phyloP scores from a whole-genome alignment of 1,140 invertebrate species.

The Lerema accius region DNA sequence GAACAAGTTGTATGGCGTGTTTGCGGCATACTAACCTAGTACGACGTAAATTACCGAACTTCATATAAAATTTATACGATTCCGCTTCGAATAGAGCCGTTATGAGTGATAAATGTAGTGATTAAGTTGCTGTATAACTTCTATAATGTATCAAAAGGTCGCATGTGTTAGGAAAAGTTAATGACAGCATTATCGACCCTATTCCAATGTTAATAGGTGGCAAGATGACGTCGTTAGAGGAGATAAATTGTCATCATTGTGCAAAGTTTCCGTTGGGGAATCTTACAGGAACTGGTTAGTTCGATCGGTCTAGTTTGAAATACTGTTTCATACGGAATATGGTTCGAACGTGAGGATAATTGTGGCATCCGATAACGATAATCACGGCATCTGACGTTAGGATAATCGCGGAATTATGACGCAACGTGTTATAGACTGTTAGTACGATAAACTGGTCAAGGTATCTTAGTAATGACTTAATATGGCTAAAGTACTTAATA shows the following conservation, averaged over 20 bases:
- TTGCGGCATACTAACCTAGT: no score
- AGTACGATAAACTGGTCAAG: no score
- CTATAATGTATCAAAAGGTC: slow-evolving; percentile 17
- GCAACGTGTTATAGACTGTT: no score
- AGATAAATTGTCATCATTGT: slow-evolving; percentile 24
- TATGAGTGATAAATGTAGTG: slow-evolving; percentile 37
- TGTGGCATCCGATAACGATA: no score
- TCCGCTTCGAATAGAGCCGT: slow-evolving; percentile 36
- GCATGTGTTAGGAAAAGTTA: slow-evolving; percentile 27
- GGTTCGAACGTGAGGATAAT: neutral
- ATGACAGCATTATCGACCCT: slow-evolving; percentile 28
- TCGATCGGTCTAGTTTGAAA: slow-evolving; percentile 8
- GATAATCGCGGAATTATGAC: no score
- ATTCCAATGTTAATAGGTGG: slow-evolving; percentile 19
- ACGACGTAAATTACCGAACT: slow-evolving; percentile 35
- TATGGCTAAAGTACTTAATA: no score
- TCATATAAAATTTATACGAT: slow-evolving; percentile 41
- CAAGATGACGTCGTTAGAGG: slow-evolving; percentile 24
- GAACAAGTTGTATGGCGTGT: slow-evolving; percentile 1
- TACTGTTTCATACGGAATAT: slow-evolving; percentile 8
- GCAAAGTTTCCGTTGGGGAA: slow-evolving; percentile 35
- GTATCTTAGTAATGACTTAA: no score
- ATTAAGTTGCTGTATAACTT: slow-evolving; percentile 35
- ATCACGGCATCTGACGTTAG: no score
- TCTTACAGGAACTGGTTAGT: neutral